These are phyloP conservation scores for Chironomus riparius DNA, from an alignment of 2,888 invertebrate genomes.

Conservation along the genomic window DNA sequence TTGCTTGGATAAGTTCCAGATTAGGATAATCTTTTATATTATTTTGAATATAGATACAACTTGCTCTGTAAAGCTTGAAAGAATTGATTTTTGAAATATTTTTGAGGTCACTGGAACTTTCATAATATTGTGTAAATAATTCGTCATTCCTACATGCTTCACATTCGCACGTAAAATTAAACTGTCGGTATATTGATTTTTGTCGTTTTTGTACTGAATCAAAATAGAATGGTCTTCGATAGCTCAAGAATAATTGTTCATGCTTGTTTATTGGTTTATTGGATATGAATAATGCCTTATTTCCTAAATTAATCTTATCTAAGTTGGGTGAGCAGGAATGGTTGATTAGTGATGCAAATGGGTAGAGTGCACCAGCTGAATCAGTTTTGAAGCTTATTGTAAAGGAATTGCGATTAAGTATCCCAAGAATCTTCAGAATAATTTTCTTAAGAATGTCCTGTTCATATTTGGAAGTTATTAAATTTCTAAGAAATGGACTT, in stretches of 20 bases:
- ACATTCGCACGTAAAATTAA: background rate
- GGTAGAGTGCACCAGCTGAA: background rate
- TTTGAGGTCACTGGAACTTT: too few relatives aligned
- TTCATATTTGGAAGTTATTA: background rate
- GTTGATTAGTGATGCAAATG: constrained; percentile 7
- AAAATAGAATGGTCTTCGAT: background rate
- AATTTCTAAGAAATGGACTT: background rate
- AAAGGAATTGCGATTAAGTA: constrained; percentile 18
- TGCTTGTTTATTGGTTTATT: background rate
- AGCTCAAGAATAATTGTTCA: constrained; percentile 14
- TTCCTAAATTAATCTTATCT: background rate
- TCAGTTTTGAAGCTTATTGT: background rate
- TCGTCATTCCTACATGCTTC: background rate
- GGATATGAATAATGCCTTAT: background rate
- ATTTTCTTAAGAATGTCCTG: background rate
- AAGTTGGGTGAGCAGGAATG: constrained; percentile 13
- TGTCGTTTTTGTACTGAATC: background rate
- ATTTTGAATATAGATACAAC: background rate
- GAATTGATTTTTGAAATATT: too few relatives aligned
- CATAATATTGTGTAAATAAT: background rate
- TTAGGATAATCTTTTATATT: background rate
- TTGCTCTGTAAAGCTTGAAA: background rate
- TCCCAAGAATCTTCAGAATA: background rate
- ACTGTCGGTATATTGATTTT: background rate
- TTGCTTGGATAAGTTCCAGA: background rate